Conservation (phyloP, 2,888 invertebrate genomes). For the Chrysodeixis includens region DNA sequence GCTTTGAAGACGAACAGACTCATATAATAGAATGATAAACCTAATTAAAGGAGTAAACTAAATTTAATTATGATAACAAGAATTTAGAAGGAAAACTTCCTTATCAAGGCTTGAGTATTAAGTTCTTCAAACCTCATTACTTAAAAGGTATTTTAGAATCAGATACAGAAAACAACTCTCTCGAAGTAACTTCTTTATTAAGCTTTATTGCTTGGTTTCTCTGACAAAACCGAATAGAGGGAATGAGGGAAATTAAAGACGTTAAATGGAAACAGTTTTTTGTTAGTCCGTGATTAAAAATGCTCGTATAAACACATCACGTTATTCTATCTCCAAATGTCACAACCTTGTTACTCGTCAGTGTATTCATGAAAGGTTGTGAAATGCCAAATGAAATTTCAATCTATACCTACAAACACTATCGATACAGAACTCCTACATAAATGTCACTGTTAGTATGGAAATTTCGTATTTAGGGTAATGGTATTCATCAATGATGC, state of each 20-base stretch:
- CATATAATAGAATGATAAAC: conserved; percentile 33
- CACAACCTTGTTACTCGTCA: neutral
- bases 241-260: neutral
- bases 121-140: conserved; percentile 15
- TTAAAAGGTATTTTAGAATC: conserved; percentile 8
- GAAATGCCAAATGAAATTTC: neutral
- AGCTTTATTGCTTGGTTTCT: neutral
- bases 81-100: conserved; percentile 9
- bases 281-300: neutral
- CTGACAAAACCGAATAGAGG: neutral
- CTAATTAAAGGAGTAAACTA: conserved; percentile 32
- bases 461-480: no score
- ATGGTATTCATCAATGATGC: no score
- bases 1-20: conserved; percentile 61
- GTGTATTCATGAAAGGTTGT: neutral
- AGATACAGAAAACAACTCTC: neutral
- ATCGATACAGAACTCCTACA: no score
- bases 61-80: conserved; percentile 11
- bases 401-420: no score
- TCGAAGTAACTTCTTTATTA: conserved; percentile 1
- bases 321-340: neutral
- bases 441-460: no score
- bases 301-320: neutral
- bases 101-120: conserved; percentile 11
- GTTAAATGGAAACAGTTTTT: neutral